Evolutionary conservation across 2,888 invertebrate genomes (phyloP).

Genomic region (Epinotia nisella): DNA sequence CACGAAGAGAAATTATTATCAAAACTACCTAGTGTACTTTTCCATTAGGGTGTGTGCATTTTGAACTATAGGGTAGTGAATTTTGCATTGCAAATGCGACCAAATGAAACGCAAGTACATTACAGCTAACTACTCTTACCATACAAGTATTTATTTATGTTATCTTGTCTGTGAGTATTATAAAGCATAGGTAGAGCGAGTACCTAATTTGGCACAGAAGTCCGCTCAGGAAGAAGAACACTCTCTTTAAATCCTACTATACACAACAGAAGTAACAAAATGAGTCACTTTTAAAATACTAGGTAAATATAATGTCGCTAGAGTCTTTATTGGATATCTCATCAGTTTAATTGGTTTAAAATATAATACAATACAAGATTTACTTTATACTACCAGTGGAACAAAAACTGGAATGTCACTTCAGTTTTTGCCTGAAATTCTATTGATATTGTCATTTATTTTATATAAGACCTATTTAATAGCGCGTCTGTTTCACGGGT

Average conservation of each 20-base stretch:
- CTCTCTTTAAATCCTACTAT: slow-evolving; percentile 44
- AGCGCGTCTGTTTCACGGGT: slow-evolving; percentile 26
- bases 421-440: slow-evolving; percentile 48
- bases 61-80: slow-evolving; percentile 79
- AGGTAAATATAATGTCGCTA: slow-evolving; percentile 45
- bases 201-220: slow-evolving; percentile 80
- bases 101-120: slow-evolving; percentile 76
- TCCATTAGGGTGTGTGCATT: slow-evolving; percentile 77
- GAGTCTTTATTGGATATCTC: slow-evolving; percentile 44
- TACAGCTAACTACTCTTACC: slow-evolving; percentile 80
- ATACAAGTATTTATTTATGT: slow-evolving; percentile 66
- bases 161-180: slow-evolving; percentile 67
- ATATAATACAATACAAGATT: slow-evolving; percentile 42
- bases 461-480: slow-evolving; percentile 59
- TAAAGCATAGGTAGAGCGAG: slow-evolving; percentile 64
- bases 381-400: slow-evolving; percentile 44
- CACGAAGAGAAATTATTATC: slow-evolving; percentile 84
- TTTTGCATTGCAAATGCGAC: slow-evolving; percentile 73
- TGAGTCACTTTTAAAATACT: slow-evolving; percentile 40
- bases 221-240: slow-evolving; percentile 51
- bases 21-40: slow-evolving; percentile 82
- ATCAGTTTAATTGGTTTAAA: slow-evolving; percentile 37
- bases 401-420: slow-evolving; percentile 46
- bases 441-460: slow-evolving; percentile 58
- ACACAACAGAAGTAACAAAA: slow-evolving; percentile 44